Evolutionary conservation across 2,113 vertebrate species (phyloP), one percentile per base, ranked within the genome.

Genomic region (Telmatochromis sp.): DNA sequence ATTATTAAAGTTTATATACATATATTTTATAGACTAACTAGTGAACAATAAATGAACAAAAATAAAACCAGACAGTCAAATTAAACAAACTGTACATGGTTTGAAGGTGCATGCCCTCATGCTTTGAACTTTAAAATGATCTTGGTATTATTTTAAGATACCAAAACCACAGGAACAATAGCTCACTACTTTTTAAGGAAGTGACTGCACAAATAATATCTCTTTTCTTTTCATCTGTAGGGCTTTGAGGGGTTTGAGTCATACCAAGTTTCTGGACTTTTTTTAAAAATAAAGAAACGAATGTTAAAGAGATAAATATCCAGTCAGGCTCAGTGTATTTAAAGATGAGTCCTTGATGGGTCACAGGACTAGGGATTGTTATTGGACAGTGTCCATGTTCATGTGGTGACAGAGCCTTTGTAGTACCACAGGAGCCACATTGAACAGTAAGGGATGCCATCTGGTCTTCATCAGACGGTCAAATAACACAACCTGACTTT

Each of bases 401-500:
- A 81, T n/a, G 75, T 84, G 80, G 86, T 19, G 87, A 85, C 45
- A 40, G 51, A 83, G 35, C 87, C 89, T 91, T 90, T 92, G 82
- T 90, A 84, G 91, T 83, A 81, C 87, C 87, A 86, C 75, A 89
- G 90, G 83, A 90, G 87, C 81, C 81, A 58, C 63, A 83, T 31
- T 87, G 71, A 92, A 86, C 91, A 86, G 85, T 89, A 55, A 89
- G 89, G 57, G 82, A 37, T 23, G 47, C 94, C 92, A 95, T 92
- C 91, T 94, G 93, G 60, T 83, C 91, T 92, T 80, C 85, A 84
- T 93, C 85, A 87, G 89, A 86, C 65, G 83, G 88, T 82, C 87
- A 28, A 45, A 78, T 50, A 71, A 73, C 87, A 88, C 83, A 54
- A 80, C 55, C 82, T 42, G 68, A 51, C 23, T 37, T 8, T 78